Conservation (phyloP, 2,113 vertebrate genomes). For the Istiophorus platypterus region DNA sequence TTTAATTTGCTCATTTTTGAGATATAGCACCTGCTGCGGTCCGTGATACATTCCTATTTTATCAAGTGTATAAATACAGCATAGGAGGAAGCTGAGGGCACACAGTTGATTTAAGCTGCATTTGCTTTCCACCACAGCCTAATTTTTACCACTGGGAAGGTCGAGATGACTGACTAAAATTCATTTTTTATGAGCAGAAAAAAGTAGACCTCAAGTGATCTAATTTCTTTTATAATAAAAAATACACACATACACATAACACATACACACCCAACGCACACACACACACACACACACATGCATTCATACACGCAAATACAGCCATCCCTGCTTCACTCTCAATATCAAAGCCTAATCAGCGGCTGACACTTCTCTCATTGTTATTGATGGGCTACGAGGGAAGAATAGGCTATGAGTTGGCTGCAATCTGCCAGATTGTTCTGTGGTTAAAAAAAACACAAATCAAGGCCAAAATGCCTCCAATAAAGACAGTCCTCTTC, state of each 20-base stretch:
- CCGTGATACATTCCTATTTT: conserved; percentile 16
- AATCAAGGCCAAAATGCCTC: conserved; percentile 28
- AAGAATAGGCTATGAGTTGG: conserved; percentile 49
- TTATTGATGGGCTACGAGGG: conserved; percentile 66
- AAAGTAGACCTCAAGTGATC: conserved; percentile 37
- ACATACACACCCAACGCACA: not conserved
- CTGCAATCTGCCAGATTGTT: conserved; percentile 42
- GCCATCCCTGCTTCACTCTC: conserved; percentile 35
- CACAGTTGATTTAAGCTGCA: conserved; percentile 32
- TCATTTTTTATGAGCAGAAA: conserved; percentile 54
- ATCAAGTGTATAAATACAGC: conserved; percentile 50
- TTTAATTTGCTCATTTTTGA: conserved; percentile 50
- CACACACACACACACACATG: not conserved
- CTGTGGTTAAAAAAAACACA: conserved; percentile 9
- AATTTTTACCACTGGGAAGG: conserved; percentile 59
- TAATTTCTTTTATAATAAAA: conserved; percentile 51
- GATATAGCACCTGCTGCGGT: conserved; percentile 34
- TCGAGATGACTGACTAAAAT: conserved; percentile 58
- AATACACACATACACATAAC: conserved; percentile 18
- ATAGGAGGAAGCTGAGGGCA: conserved; percentile 18
- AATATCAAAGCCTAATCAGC: conserved; percentile 71
- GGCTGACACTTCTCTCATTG: conserved; percentile 60
- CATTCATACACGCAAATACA: not conserved
- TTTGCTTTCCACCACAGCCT: conserved; percentile 38
- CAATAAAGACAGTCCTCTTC: conserved; percentile 30